phyloP scores from a whole-genome alignment of 2,888 invertebrate species.

The Chrysopilus asiliformis region DNA sequence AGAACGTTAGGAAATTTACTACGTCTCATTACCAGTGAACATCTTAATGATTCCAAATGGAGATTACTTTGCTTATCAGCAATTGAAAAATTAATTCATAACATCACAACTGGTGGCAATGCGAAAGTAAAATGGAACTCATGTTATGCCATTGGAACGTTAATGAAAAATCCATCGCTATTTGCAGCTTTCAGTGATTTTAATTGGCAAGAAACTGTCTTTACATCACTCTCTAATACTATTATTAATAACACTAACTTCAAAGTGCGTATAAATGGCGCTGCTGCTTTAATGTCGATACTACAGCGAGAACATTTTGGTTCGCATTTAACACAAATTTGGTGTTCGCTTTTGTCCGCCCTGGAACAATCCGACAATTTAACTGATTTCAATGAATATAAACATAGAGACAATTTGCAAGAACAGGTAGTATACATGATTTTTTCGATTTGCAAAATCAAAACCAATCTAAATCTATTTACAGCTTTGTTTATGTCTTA shows the following conservation, averaged over 20 bases:
- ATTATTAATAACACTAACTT: conserved; percentile 66
- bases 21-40: conserved; percentile 44
- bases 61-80: conserved; percentile 44
- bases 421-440: conserved; percentile 52
- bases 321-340: conserved; percentile 44
- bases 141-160: conserved; percentile 73
- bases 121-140: conserved; percentile 91
- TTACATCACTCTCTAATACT: conserved; percentile 48
- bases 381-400: conserved; percentile 70
- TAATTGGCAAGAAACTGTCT: conserved; percentile 44
- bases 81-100: conserved; percentile 53
- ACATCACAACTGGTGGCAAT: conserved; percentile 53
- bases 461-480: conserved; percentile 9
- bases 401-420: conserved; percentile 71
- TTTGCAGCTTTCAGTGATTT: conserved; percentile 19
- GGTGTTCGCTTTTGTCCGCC: conserved; percentile 58
- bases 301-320: conserved; percentile 49
- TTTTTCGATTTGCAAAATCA: too few relatives aligned
- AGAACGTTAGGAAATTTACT: conserved; percentile 71
- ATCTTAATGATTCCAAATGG: conserved; percentile 38
- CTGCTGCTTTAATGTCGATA: conserved; percentile 57
- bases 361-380: conserved; percentile 66
- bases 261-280: conserved; percentile 82
- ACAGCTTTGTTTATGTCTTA: conserved; percentile 61
- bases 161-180: conserved; percentile 47